Evolutionary conservation across 2,113 vertebrate genomes (phyloP).

Genomic region (Naja naja): DNA sequence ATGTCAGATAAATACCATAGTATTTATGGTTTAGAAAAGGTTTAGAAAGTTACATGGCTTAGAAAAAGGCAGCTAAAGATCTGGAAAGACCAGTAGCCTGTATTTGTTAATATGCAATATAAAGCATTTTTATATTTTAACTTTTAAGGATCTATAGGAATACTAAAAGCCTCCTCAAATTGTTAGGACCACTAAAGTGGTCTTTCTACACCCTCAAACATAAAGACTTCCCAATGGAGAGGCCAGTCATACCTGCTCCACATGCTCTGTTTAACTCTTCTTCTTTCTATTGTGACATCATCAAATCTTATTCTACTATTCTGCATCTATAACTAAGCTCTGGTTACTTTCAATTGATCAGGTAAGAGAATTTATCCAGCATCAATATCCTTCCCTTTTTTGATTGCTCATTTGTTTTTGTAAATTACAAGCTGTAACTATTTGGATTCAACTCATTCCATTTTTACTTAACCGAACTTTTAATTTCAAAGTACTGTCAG

Average conservation of each 20-base stretch:
- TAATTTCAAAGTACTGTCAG: neutral
- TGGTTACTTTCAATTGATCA: neutral
- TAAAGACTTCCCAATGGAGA: neutral
- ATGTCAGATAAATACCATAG: neutral
- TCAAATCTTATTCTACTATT: neutral
- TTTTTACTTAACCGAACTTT: neutral
- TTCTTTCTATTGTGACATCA: slow-evolving; percentile 22
- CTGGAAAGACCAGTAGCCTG: neutral
- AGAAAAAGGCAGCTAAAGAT: neutral
- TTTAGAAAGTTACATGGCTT: neutral
- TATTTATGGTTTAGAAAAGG: neutral
- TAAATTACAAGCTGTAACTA: neutral
- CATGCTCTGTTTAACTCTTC: neutral
- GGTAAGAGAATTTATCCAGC: neutral
- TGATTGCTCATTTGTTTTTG: neutral
- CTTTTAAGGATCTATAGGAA: neutral
- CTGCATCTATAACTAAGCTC: neutral
- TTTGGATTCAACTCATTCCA: neutral
- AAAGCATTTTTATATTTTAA: neutral
- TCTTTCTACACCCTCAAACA: neutral
- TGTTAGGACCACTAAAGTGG: neutral
- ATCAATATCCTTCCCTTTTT: neutral
- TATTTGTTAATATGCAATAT: neutral
- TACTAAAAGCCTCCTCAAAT: neutral
- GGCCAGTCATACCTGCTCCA: neutral